Percentiles rank a stretch among this genome's conserved stretches.
phyloP scores from a whole-genome alignment of 30 jellyfish, hydroid and myxozoan species.

The Pelagia noctiluca region DNA sequence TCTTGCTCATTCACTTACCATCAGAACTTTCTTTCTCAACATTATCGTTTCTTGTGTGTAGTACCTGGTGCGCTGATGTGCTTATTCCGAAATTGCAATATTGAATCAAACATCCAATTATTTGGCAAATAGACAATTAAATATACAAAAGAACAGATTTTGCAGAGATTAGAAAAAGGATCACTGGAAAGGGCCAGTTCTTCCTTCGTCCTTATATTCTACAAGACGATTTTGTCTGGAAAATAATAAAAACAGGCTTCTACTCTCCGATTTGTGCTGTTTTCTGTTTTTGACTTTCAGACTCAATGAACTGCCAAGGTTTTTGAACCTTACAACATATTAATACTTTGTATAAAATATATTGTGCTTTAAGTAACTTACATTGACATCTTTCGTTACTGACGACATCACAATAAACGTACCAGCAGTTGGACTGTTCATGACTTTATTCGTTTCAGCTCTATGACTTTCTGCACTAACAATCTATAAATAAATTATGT shows the following conservation, averaged over 20 bases:
- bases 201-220: not conserved
- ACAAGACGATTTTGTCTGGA: not conserved
- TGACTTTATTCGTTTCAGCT: constrained; percentile 1
- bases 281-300: not conserved
- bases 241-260: not conserved
- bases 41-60: no score
- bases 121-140: no score
- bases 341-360: not conserved
- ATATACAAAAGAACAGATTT: no score
- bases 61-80: no score
- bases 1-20: no score
- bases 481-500: not conserved
- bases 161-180: not conserved
- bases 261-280: not conserved
- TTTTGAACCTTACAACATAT: not conserved
- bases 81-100: no score
- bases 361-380: constrained; percentile 5
- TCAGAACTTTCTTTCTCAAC: no score
- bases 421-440: constrained; percentile 1
- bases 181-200: not conserved
- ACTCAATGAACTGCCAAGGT: not conserved
- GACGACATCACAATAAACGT: constrained; percentile 13
- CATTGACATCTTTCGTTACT: constrained; percentile 8
- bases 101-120: no score
- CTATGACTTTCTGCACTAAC: not conserved